These are phyloP conservation scores for Psammodynastes pulverulentus DNA, from an alignment of 2,113 vertebrate species.

Conservation along the genomic window DNA sequence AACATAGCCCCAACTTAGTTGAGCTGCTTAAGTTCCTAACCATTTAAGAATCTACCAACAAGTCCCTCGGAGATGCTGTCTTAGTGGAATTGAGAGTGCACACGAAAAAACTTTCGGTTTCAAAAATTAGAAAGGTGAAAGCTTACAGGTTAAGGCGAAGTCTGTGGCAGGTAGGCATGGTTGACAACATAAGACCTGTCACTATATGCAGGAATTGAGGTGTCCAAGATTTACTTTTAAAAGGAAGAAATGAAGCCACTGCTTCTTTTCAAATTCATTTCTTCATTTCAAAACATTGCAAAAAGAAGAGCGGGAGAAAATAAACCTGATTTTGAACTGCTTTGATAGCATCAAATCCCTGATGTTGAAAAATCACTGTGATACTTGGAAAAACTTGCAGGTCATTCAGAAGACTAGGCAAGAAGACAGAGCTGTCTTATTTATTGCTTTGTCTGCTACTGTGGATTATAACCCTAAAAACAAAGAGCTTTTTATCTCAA, in stretches of 20 bases:
- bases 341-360: neutral
- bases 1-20: neutral
- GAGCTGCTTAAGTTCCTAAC: neutral
- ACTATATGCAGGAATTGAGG: neutral
- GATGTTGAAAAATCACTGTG: neutral
- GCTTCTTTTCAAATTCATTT: no score
- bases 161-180: neutral
- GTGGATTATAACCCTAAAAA: neutral
- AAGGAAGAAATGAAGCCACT: neutral
- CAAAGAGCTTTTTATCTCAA: neutral
- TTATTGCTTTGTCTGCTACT: neutral
- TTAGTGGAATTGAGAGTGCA: neutral
- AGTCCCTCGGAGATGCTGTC: neutral
- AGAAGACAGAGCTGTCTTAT: no score
- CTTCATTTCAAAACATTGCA: neutral
- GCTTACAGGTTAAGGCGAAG: neutral
- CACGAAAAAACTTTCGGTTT: neutral
- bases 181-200: neutral
- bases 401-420: neutral
- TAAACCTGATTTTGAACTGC: neutral
- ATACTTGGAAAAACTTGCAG: neutral
- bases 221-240: neutral
- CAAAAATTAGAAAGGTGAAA: neutral
- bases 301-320: neutral
- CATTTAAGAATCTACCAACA: neutral